These are phyloP conservation scores for Nyctibius grandis DNA, from an alignment of 2,797 vertebrate genomes.

Conservation along the genomic window DNA sequence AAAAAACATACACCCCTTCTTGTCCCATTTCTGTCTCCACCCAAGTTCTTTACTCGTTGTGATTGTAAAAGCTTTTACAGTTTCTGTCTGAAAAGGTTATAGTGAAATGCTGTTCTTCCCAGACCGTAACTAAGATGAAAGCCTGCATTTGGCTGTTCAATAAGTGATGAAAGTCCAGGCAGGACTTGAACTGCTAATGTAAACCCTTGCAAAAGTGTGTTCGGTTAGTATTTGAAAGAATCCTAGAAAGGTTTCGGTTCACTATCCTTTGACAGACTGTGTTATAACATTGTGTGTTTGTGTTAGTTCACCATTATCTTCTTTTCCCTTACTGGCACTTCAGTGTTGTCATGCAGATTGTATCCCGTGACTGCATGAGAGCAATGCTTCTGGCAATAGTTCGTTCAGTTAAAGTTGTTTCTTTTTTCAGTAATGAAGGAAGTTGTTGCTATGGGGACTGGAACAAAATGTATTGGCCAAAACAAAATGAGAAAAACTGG, in stretches of 20 bases:
- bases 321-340: background rate
- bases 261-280: background rate
- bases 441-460: constrained; percentile 92
- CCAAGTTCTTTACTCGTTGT: background rate
- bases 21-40: background rate
- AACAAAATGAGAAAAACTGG: constrained; percentile 85
- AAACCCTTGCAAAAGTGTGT: background rate
- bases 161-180: background rate
- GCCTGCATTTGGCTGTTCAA: background rate
- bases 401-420: background rate
- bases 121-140: background rate
- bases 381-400: background rate
- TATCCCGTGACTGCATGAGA: background rate
- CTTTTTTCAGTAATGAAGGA: constrained; percentile 75
- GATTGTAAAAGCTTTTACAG: background rate
- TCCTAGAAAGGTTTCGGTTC: background rate
- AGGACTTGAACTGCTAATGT: background rate
- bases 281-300: fast-evolving
- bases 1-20: fast-evolving
- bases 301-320: background rate
- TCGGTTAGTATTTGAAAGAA: background rate
- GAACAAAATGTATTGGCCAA: constrained; percentile 92
- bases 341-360: background rate
- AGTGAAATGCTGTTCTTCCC: background rate
- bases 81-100: background rate